Conservation (phyloP, 2,113 vertebrate genomes). For the Dicaeum eximium region DNA sequence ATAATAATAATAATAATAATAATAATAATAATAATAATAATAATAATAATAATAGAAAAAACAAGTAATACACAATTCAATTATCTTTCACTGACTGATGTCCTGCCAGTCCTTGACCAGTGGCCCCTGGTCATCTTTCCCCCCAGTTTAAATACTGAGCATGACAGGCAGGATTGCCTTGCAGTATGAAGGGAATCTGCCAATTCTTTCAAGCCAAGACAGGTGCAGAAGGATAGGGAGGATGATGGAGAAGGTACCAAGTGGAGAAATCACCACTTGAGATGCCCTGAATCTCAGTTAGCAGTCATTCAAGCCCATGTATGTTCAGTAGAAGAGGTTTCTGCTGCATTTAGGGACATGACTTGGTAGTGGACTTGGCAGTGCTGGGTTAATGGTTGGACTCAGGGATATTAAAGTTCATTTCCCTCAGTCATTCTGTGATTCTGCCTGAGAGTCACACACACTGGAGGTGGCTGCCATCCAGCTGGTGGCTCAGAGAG, state of each 20-base stretch:
- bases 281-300: neutral
- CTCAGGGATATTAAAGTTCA: neutral
- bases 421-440: neutral
- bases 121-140: neutral
- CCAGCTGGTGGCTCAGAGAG: neutral
- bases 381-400: neutral
- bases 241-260: neutral
- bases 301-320: rapidly evolving
- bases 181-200: neutral
- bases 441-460: neutral
- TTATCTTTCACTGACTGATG: neutral
- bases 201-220: neutral
- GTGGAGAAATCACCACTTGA: neutral
- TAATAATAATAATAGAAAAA: neutral
- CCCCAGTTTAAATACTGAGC: neutral
- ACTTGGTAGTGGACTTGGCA: neutral
- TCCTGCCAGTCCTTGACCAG: too few relatives aligned
- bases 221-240: neutral
- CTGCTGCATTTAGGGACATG: neutral
- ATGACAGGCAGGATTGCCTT: too few relatives aligned
- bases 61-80: neutral
- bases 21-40: rapidly evolving
- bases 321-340: neutral
- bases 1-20: rapidly evolving
- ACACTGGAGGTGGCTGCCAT: neutral